phyloP scores from a whole-genome alignment of 2,797 vertebrate species.

The Sylvilagus floridanus region DNA sequence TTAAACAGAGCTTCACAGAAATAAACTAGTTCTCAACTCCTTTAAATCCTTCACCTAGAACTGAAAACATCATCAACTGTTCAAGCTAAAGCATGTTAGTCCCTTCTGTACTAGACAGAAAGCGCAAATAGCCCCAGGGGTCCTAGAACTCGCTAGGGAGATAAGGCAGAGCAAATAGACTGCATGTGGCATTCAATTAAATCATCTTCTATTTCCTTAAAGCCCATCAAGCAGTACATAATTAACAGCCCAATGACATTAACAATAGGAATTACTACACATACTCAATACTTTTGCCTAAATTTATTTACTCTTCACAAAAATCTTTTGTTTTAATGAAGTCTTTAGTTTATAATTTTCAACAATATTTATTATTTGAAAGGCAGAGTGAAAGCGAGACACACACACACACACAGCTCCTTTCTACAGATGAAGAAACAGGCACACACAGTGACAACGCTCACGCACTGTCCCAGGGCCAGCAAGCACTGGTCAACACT shows the following conservation, averaged over 20 bases:
- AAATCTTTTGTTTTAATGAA: not conserved
- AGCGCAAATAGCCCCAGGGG: not conserved
- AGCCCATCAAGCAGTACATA: not conserved
- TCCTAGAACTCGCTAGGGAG: constrained; percentile 40
- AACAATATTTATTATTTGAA: not conserved
- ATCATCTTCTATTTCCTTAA: constrained; percentile 11
- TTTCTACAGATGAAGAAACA: no score
- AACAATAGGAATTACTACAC: not conserved
- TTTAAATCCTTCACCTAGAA: constrained; percentile 59
- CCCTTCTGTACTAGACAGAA: not conserved
- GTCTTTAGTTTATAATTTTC: no score
- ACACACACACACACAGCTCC: not conserved
- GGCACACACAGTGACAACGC: no score
- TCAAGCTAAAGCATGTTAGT: constrained; percentile 38
- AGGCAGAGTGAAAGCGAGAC: constrained; percentile 40
- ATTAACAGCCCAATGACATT: not conserved
- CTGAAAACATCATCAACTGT: constrained; percentile 53
- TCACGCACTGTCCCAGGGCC: no score
- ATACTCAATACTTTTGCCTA: not conserved
- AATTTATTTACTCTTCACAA: constrained; percentile 21
- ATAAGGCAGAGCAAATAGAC: not conserved
- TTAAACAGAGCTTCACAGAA: constrained; percentile 33
- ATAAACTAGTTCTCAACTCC: constrained; percentile 33
- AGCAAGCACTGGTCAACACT: not conserved
- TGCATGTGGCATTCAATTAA: not conserved